Evolutionary conservation across 2,888 invertebrate genomes (phyloP), one percentile per base, ranked within the genome.

Genomic region (Sialis fuliginosa): DNA sequence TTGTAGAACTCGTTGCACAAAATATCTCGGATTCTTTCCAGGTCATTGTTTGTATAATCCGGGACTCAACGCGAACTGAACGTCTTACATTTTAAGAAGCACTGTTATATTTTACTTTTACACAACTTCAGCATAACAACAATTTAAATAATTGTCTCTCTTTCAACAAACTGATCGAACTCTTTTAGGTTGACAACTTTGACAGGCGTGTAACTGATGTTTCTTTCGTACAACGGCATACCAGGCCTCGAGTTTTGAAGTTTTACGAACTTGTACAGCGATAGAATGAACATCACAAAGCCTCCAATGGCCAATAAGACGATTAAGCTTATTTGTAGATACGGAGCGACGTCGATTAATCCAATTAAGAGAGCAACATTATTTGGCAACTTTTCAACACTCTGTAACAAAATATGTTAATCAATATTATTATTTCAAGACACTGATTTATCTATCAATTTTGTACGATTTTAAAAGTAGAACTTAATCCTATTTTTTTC

Each of bases 261-360:
- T 32, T n/a, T 7, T 34, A 10, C 1, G 33, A 30, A 5, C 34
- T 13, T 8, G 6, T 46, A 44, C 7, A 49, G 45, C n/a, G 51
- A 45, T n/a, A 44, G 32, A 12, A 63, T 60, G 5, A 70, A 60
- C 7, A 74, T 59, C 44, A 67, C 58, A 5, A 69, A 43, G 2
- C 77, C 76, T 5, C 63, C 55, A 44, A 68, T 43, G 50, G 71
- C 59, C 34, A 74, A 60, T 1, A 69, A 39, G n/a, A 69, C 62
- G 44, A 69, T 64, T 1, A 68, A 34, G 1, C 66, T 61, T 52
- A 69, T 65, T 55, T 75, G 60, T 2, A 70, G 53, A 1, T 71
- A 66, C 1, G 75, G 77, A 0, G 67, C 69, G 40, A 70, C 62
- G 49, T 70, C 64, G 50, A 73, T 65, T 6, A 1, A 72, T 66